Conservation (phyloP, 1,140 invertebrate genomes). For the Phthorimaea operculella region DNA sequence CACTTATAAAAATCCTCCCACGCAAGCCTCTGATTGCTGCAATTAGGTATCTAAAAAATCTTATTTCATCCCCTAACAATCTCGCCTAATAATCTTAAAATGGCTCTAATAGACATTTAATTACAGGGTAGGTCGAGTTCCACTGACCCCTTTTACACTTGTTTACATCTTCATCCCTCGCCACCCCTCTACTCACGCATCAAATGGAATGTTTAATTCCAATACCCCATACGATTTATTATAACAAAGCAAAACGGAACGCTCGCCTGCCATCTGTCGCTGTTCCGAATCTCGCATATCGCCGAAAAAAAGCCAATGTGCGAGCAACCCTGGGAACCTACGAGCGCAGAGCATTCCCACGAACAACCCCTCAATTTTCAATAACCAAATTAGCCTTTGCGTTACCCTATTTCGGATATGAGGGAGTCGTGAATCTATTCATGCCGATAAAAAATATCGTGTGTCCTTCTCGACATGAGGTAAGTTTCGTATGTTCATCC, state of each 20-base stretch:
- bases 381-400: constrained; percentile 69
- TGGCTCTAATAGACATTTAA: constrained; percentile 63
- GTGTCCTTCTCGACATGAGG: constrained; percentile 32
- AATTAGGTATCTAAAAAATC: constrained; percentile 44
- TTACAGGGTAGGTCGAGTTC: constrained; percentile 50
- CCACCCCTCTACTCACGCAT: constrained; percentile 45
- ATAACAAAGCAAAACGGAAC: constrained; percentile 60
- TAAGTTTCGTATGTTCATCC: constrained; percentile 43
- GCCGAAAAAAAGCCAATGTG: constrained; percentile 62
- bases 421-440: constrained; percentile 67
- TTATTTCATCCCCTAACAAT: constrained; percentile 44
- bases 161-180: constrained; percentile 66
- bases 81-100: constrained; percentile 57
- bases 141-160: constrained; percentile 67
- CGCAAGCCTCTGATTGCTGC: constrained; percentile 33
- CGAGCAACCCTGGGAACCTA: constrained; percentile 65
- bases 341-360: constrained; percentile 61
- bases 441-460: constrained; percentile 60
- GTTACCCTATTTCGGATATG: constrained; percentile 67
- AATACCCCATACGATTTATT: constrained; percentile 63
- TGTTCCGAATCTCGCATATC: constrained; percentile 57
- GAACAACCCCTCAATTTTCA: constrained; percentile 67
- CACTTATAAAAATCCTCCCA: constrained; percentile 21
- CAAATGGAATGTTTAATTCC: constrained; percentile 66
- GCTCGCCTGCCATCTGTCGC: constrained; percentile 64